A percentile compares a stretch with the other conserved stretches of the same genome.
phyloP scores from a whole-genome alignment of 2,797 vertebrate genomes.

The Passerculus sandwichensis region DNA sequence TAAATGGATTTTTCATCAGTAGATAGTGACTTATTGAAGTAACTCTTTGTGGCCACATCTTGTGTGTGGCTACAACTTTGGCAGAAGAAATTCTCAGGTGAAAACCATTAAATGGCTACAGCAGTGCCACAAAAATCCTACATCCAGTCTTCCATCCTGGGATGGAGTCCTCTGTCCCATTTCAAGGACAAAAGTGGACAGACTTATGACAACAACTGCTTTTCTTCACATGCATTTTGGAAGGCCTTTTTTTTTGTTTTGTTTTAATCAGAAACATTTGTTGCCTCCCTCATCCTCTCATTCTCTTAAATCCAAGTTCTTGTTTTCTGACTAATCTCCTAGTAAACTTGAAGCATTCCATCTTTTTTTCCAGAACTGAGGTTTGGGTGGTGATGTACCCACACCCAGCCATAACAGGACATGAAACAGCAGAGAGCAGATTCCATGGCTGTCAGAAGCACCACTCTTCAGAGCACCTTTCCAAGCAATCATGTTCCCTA shows the following conservation, averaged over 20 bases:
- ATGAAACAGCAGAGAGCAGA: not conserved
- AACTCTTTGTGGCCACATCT: not conserved
- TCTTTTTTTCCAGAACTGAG: not conserved
- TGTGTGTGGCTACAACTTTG: not conserved
- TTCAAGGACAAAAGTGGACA: not conserved
- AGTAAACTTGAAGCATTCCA: not conserved
- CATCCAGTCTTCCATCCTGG: not conserved
- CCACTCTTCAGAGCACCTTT: not conserved
- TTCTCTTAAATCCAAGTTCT: not conserved
- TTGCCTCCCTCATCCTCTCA: not conserved
- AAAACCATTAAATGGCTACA: not conserved
- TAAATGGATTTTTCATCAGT: not conserved
- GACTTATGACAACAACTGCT: accelerated
- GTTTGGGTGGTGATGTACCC: not conserved
- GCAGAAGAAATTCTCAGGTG: not conserved
- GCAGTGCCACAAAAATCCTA: not conserved
- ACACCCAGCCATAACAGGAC: not conserved
- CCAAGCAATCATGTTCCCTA: not conserved
- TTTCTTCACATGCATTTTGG: not conserved
- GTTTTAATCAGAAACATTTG: not conserved
- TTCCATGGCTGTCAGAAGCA: not conserved
- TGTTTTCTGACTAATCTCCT: not conserved
- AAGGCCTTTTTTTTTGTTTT: not conserved
- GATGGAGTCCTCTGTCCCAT: not conserved
- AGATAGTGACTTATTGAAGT: not conserved